Conservation (phyloP, 2,113 vertebrate species). For the Anarhynchus alexandrinus region DNA sequence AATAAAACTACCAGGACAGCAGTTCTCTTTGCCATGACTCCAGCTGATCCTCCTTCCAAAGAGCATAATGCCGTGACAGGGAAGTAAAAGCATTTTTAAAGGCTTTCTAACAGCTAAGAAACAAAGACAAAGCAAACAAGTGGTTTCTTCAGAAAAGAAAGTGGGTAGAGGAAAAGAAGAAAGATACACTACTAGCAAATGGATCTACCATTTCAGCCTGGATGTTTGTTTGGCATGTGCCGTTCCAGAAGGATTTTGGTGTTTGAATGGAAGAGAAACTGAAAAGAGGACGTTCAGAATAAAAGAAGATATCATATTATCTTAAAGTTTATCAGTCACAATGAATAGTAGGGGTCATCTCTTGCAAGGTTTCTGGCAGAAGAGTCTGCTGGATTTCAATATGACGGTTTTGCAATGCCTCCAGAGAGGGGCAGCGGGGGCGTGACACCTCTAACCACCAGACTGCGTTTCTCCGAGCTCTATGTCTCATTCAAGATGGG, state of each 20-base stretch:
- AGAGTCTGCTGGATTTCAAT: background rate
- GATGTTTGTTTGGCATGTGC: background rate
- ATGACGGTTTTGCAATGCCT: fast-evolving
- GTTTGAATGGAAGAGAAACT: background rate
- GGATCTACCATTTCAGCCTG: background rate
- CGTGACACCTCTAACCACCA: background rate
- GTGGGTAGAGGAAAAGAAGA: background rate
- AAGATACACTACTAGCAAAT: background rate
- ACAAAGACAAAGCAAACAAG: constrained; percentile 56
- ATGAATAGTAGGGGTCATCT: background rate
- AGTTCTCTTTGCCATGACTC: constrained; percentile 59
- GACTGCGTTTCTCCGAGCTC: background rate
- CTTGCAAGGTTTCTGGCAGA: background rate
- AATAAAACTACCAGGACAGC: constrained; percentile 52
- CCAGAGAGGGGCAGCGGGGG: background rate
- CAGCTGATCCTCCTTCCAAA: constrained; percentile 50
- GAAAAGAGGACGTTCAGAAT: background rate
- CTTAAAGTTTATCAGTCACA: background rate
- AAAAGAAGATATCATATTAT: background rate
- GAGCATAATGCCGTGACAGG: constrained; percentile 29
- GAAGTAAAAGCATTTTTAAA: constrained; percentile 55
- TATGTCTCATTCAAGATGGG: background rate
- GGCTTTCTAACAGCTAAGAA: constrained; percentile 40
- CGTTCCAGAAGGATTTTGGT: background rate
- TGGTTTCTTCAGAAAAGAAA: constrained; percentile 7